Conservation (phyloP, 2,797 vertebrate species). For the Neosilurus hyrtlii region DNA sequence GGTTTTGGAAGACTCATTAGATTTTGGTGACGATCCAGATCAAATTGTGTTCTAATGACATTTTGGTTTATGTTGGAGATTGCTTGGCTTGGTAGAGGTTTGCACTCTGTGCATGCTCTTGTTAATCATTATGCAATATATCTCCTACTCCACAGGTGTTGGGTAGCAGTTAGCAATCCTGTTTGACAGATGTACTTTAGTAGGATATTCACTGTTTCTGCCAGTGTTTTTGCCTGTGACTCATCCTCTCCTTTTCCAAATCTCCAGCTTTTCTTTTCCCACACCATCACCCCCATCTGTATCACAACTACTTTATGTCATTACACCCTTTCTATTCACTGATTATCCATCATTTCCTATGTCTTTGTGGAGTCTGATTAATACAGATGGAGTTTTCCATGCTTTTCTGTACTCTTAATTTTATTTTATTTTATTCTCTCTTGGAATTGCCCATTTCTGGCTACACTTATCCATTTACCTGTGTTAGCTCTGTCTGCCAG, state of each 20-base stretch:
- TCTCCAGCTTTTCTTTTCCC: neutral
- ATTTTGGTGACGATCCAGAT: too few relatives aligned
- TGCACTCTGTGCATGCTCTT: too few relatives aligned
- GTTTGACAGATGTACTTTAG: neutral
- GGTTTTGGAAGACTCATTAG: too few relatives aligned
- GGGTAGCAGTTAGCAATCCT: neutral
- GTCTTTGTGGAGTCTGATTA: neutral
- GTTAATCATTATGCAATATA: too few relatives aligned
- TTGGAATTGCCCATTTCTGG: neutral
- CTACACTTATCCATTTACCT: neutral
- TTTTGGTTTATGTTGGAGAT: too few relatives aligned
- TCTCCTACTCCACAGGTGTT: too few relatives aligned
- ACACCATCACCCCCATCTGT: neutral
- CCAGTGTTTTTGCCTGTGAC: neutral
- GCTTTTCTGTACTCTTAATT: too few relatives aligned
- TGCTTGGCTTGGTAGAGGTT: too few relatives aligned
- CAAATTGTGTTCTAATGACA: too few relatives aligned
- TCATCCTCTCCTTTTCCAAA: neutral
- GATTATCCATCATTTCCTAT: neutral
- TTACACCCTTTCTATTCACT: neutral
- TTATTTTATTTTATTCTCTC: neutral
- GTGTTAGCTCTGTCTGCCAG: neutral
- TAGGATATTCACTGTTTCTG: neutral
- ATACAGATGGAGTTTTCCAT: neutral
- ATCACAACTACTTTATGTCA: neutral